Percentiles rank a stretch among this genome's conserved stretches.
Evolutionary conservation across 2,888 invertebrate genomes (phyloP).

Genomic region (Harpalus rubripes): DNA sequence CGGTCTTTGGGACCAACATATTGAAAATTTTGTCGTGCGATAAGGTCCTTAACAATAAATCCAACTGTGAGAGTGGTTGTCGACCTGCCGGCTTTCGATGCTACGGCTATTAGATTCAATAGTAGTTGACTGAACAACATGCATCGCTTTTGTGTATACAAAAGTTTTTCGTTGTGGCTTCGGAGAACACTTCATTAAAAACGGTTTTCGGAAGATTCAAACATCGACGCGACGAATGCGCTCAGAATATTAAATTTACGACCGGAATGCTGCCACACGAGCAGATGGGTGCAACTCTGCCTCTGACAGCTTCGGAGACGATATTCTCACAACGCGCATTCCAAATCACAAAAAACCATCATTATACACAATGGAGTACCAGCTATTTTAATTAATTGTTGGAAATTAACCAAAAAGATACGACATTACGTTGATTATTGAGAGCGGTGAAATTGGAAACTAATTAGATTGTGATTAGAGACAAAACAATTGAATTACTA

Average conservation of each 20-base stretch:
- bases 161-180: slow-evolving; percentile 49
- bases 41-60: too few species aligned
- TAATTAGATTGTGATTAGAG: background rate
- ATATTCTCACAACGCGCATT: slow-evolving; percentile 43
- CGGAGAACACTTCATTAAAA: slow-evolving; percentile 64
- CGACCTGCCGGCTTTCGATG: too few species aligned
- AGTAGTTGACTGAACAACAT: too few species aligned
- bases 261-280: slow-evolving; percentile 53
- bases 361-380: background rate
- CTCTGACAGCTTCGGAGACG: slow-evolving; percentile 8
- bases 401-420: background rate
- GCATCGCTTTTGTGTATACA: slow-evolving; percentile 37
- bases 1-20: too few species aligned
- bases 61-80: too few species aligned
- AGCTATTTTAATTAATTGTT: slow-evolving; percentile 7
- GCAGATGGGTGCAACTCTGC: slow-evolving; percentile 55
- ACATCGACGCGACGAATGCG: slow-evolving; percentile 62
- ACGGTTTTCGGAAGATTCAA: slow-evolving; percentile 64
- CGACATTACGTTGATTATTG: background rate
- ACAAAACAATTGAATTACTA: background rate
- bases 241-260: slow-evolving; percentile 65
- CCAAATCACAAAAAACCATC: slow-evolving; percentile 11
- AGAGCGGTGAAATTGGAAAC: background rate
- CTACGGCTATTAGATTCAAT: too few species aligned
- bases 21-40: too few species aligned